Base-by-base conservation (phyloP, 2,113 vertebrate genomes). In the Sebastes schlegelii region DNA sequence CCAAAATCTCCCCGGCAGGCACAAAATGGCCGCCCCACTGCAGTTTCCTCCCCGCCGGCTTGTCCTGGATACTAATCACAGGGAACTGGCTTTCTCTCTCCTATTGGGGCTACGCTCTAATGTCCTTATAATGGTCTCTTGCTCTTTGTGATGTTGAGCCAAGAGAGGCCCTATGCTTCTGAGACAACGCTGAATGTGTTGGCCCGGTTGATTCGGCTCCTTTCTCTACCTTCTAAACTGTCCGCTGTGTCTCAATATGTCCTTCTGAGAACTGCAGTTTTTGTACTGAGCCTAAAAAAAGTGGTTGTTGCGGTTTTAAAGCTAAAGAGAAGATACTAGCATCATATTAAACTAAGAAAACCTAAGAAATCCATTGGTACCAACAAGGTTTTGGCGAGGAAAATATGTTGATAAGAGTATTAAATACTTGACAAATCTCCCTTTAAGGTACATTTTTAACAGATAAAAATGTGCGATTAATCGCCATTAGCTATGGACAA, bases 51-150 rank as follows among this genome's bases (percentile, higher is more conserved):
- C 57, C 60, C 55, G 64, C 46, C 23, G 43, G 62, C 73, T 76
- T 70, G 77, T 88, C 68, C 79, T 77, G 81, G 67, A 81, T 86
- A 54, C 78, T 91, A 83, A 91, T 83, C 82, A 86, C 78, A 42
- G 70, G 23, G 11, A 82, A 75, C 61, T 45, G 73, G 65, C 60
- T 82, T 79, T 67, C 19, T 48, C 34, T 63, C 21, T 75, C 60
- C 83, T 40, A 64, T 49, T 7, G 66, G 63, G 23, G 48, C 69
- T 52, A 4, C 43, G 2, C 67, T 84, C 66, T 87, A 80, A 79
- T 87, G 79, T 86, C 84, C 65, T 58, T 49, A 52, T 63, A 70
- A 88, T 64, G 54, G 52, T 40, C 51, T 63, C 52, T 67, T 48
- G 57, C 69, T 70, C 68, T 69, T 67, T 69, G 57, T 58, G 19